Evolutionary conservation across 2,797 vertebrate species (phyloP).

Genomic region (Coracias cyanogaster): DNA sequence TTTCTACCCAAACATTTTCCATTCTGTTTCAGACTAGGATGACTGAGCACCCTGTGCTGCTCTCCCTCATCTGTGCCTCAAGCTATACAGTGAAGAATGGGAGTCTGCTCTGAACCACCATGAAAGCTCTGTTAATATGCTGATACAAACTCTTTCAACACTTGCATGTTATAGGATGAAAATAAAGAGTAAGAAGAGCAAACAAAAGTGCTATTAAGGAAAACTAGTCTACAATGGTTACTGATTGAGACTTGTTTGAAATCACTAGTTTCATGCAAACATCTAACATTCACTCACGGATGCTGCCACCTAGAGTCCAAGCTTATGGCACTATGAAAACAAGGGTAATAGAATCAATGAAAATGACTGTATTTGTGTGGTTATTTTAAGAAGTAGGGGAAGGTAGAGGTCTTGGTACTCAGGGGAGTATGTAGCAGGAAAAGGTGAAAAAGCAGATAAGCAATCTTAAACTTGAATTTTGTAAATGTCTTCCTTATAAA

Average conservation of each 20-base stretch:
- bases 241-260: not conserved
- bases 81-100: not conserved
- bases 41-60: not conserved
- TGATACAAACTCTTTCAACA: not conserved
- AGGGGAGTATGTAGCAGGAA: not conserved
- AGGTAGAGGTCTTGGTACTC: not conserved
- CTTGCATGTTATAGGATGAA: not conserved
- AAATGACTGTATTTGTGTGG: not conserved
- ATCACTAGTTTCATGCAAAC: not conserved
- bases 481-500: not conserved
- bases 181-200: not conserved
- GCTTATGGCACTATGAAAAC: not conserved
- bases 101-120: not conserved
- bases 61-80: not conserved
- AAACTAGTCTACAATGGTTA: not conserved
- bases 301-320: constrained; percentile 76
- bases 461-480: not conserved
- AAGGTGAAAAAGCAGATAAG: not conserved
- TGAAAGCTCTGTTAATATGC: not conserved
- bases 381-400: not conserved
- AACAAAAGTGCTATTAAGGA: not conserved
- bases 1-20: not conserved
- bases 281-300: constrained; percentile 56
- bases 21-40: not conserved
- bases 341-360: not conserved